Evolutionary conservation across 2,113 vertebrate genomes (phyloP).

Genomic region (Callospermophilus lateralis): DNA sequence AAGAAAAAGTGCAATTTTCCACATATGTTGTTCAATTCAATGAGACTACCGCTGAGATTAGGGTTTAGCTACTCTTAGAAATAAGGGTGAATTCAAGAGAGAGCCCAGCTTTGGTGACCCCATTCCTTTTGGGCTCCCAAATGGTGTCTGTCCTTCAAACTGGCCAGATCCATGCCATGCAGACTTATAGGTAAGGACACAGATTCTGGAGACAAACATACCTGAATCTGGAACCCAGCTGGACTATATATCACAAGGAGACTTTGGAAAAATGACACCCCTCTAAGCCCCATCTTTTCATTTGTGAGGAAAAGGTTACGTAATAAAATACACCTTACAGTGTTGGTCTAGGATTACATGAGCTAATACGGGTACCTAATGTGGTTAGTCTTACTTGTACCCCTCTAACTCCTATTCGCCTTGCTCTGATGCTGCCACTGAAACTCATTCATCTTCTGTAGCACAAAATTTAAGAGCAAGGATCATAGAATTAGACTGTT

Average conservation of each 20-base stretch:
- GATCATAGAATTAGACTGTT: no score
- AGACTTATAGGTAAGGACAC: background rate
- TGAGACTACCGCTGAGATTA: background rate
- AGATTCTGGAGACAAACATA: background rate
- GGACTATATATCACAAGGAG: background rate
- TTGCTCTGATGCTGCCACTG: background rate
- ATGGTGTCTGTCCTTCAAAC: background rate
- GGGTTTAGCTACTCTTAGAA: background rate
- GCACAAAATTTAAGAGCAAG: no score
- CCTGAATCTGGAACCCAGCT: background rate
- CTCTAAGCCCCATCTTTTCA: background rate
- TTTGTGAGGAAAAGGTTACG: background rate
- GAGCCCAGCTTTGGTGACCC: rapidly evolving
- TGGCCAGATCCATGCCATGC: background rate
- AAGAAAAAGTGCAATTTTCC: background rate
- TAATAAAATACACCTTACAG: background rate
- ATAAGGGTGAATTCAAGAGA: background rate
- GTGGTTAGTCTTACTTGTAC: background rate
- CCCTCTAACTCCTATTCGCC: background rate
- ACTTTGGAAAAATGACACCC: background rate
- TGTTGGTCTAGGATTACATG: background rate
- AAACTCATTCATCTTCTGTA: no score
- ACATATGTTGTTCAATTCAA: background rate
- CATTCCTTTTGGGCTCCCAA: background rate
- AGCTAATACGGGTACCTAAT: background rate